Base-by-base conservation (phyloP, 2,797 vertebrate genomes). In the Sus cebifrons region DNA sequence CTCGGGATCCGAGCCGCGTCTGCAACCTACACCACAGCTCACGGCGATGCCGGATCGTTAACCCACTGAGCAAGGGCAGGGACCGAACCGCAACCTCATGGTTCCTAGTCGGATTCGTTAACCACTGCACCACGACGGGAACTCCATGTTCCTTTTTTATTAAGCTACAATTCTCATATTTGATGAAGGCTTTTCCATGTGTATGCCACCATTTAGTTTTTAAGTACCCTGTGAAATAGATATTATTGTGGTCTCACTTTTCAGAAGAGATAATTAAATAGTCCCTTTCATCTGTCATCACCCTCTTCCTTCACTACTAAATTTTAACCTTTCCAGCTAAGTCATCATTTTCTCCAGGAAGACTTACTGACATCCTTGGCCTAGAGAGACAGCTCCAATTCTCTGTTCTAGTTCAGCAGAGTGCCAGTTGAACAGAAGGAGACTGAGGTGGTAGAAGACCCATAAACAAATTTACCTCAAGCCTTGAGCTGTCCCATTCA, bases 181-280 rank as follows among this genome's bases (percentile, higher is more conserved):
- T 96, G 83, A 73, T 58, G 93, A 79, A 97, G 32, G 2, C 65
- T 88, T 96, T 92, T 86, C 91, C 49, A 21, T 68, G 17, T 84
- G 44, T 11, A 15, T 71, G 68, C 17, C 21, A 89, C 86, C n/a
- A 74, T 86, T 92, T 75, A 10, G 2, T 84, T 90, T 92, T 84
- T 56, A 91, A 90, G 36, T 29, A 74, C 32, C 29, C 67, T 84
- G 6, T 64, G 40, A 85, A 92, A 91, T 21, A 92, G 13, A 18
- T 94, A 74, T 68, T 75, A 23, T 13, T 36, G 20, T 74, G 52
- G 52, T 78, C 68, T 71, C 44, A 21, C 81, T 87, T 88, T 82
- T 77, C 64, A 77, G 25, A 91, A 75, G 68, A 93, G 65, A 82
- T 85, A 87, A 82, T 64, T 52, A 91, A 93, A 81, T 49, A n/a